Base-by-base conservation (phyloP, 2,888 invertebrate genomes). In the Noctuana brunneofusca region DNA sequence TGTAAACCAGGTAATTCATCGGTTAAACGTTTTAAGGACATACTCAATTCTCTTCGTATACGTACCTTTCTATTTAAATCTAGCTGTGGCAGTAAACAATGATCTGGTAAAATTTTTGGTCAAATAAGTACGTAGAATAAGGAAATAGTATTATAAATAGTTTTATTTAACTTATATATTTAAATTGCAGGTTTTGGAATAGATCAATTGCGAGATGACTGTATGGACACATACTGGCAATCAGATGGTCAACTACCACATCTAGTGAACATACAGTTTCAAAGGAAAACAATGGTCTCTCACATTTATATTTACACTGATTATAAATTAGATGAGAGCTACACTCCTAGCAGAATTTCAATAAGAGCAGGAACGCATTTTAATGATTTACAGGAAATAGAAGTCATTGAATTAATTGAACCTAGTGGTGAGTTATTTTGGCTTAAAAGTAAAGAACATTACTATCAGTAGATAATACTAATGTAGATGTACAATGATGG, bases 191-290 rank as follows among this genome's bases (percentile, higher is more conserved):
- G 99, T 49, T 99, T 98, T 92, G 99, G 99, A 2, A 98, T 99
- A 3, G 98, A 99, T 79, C 99, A 99, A 79, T 86, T 99, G 46
- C 92, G 99, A 68, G 98, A 99, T 84, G 97, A 98, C 79, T 96
- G 97, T 67, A 96, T 97, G 86, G 99, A 99, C 71, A 98, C 98
- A 2, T 99, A 99, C 83, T 99, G 99, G 99, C 99, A 99, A 83
- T 99, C 99, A 0, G 99, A 99, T 86, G 99, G 99, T 0, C 99
- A 99, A 71, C 93, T 99, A 66, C 99, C 99, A 2, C 99, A 99
- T 87, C 92, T 99, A 68, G 98, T 99, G 0, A 99, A 99, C 79
- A 97, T 99, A 68, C 98, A 99, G 78, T 99, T 99, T 81, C 95
- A 97, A 76, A 94, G 96, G 68, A 99, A 99, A 87, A 99, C 98